Evolutionary conservation across 2,888 invertebrate species (phyloP).

Genomic region (Synergus japonicus): DNA sequence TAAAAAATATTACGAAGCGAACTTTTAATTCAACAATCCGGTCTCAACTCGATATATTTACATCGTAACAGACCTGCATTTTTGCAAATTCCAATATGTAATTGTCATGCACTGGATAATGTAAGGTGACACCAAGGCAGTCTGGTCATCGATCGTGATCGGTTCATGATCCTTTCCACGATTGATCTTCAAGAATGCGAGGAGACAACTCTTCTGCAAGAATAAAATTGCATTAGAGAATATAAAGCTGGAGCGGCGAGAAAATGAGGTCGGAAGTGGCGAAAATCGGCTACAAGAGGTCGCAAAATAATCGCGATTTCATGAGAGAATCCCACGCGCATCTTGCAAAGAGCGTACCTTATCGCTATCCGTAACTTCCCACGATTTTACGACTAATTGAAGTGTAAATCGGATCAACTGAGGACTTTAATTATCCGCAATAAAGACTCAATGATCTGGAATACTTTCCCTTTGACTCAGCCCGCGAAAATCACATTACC

Average conservation of each 20-base stretch:
- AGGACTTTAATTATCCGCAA: background rate
- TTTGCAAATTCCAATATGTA: slow-evolving; percentile 61
- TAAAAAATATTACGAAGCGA: background rate
- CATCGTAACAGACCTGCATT: slow-evolving; percentile 55
- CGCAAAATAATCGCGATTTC: background rate
- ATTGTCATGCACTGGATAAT: slow-evolving; percentile 66
- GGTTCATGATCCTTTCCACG: background rate
- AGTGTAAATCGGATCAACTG: background rate
- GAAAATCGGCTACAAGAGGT: background rate
- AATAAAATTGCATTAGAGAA: background rate
- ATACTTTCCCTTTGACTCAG: background rate
- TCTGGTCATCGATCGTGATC: slow-evolving; percentile 38
- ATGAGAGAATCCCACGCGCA: slow-evolving; percentile 17
- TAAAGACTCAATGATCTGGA: background rate
- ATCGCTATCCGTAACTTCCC: slow-evolving; percentile 5
- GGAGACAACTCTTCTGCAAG: background rate
- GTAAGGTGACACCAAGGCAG: slow-evolving; percentile 65
- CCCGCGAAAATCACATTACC: background rate
- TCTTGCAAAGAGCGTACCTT: background rate
- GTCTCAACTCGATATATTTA: slow-evolving; percentile 23
- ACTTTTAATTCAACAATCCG: background rate
- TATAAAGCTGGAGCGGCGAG: background rate
- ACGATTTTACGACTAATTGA: background rate
- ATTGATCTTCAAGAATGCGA: background rate
- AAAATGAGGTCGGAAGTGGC: background rate